A percentile compares a stretch with the other conserved stretches of the same genome.
phyloP scores from a whole-genome alignment of 1,140 invertebrate genomes.

The Caenorhabditis tropicalis region DNA sequence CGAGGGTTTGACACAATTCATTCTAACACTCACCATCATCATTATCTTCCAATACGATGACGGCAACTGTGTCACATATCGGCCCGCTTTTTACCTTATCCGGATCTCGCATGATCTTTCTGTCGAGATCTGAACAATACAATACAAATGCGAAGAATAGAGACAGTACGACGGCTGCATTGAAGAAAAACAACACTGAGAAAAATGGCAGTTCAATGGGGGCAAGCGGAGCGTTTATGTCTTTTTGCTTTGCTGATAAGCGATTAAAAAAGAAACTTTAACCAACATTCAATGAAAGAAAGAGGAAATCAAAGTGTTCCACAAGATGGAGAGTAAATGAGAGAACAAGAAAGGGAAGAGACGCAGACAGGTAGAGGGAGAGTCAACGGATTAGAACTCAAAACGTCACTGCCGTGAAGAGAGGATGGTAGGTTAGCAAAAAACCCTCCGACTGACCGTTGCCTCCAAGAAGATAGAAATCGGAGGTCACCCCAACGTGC shows the following conservation, averaged over 20 bases:
- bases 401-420: background rate
- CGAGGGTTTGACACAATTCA: background rate
- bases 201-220: background rate
- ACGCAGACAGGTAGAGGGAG: background rate
- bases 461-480: background rate
- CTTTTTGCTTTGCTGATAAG: background rate
- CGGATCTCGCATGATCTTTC: slow-evolving; percentile 34
- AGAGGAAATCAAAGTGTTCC: background rate
- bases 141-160: background rate
- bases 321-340: background rate
- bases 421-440: background rate
- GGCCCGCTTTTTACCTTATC: slow-evolving; percentile 37
- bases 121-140: slow-evolving; percentile 19
- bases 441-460: background rate
- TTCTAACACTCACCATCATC: slow-evolving; percentile 16
- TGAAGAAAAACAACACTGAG: background rate
- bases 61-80: slow-evolving; percentile 10
- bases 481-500: background rate
- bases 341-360: background rate
- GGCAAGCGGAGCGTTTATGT: background rate
- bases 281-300: background rate
- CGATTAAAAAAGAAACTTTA: background rate
- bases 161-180: too few species aligned
- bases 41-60: slow-evolving; percentile 9
- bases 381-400: background rate